Evolutionary conservation across 2,888 invertebrate species (phyloP), one percentile per base, ranked within the genome.

Genomic region (Lamellibrachia satsuma): DNA sequence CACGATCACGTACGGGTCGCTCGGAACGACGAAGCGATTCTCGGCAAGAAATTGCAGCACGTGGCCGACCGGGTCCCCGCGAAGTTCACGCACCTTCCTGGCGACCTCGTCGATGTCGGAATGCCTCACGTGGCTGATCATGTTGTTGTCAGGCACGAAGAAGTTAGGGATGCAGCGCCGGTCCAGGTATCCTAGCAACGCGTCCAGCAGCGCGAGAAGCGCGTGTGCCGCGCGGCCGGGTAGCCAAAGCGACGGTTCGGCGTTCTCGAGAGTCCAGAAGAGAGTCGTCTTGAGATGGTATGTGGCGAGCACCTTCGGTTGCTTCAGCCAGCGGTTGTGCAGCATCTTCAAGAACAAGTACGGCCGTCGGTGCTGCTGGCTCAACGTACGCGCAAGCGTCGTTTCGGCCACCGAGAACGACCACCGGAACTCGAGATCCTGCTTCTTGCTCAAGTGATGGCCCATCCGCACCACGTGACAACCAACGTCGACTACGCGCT

Each of bases 371-470:
- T 95, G 95, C 2, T 93, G 93, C 8, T 94, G 94, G 0, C 94
- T 94, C 9, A 95, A 92, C 9, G 94, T 94, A 90, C 93, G 93
- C 27, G 94, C 93, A 15, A 95, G 93, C 1, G 93, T 90, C 91
- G 94, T 93, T 92, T 95, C 95, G 1, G 95, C 94, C 57, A 94
- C 93, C 57, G 93, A 94, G 93, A 95, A 95, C 15, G 95, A 94
- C n/a, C 94, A 93, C 90, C 93, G 93, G 94, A 95, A 95, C 93
- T 95, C 95, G 11, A 94, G 93, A 51, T 95, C 94, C 15, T 94
- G 93, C n/a, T 93, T 93, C 3, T 93, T 92, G 92, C 94, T 95
- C 52, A 94, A 92, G 8, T 93, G 93, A 90, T 95, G 94, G 0
- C 93, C 93, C 8, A 93, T 93, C 8, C 94, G 94, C 1, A 94